A percentile compares a stretch with the other conserved stretches of the same genome.
These are phyloP conservation scores for Choreutis nemorana DNA, from an alignment of 2,888 invertebrate genomes.

Conservation along the genomic window DNA sequence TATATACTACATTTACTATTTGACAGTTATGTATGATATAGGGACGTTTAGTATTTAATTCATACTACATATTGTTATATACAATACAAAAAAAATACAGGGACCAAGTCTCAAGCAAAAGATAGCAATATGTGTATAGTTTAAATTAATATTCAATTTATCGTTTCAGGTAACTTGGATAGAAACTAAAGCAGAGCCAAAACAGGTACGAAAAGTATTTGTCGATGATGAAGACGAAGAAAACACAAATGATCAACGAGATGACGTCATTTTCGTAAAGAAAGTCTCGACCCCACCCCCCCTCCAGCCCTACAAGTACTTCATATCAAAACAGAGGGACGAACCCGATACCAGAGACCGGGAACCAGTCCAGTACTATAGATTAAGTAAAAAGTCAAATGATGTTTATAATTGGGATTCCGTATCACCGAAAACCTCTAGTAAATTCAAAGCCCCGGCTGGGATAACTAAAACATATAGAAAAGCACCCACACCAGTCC, in stretches of 20 bases:
- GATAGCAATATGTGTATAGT: too few species aligned
- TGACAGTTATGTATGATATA: too few species aligned
- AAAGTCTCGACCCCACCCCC: conserved; percentile 33
- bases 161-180: conserved; percentile 43
- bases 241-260: conserved; percentile 25
- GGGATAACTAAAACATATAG: conserved; percentile 48
- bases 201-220: conserved; percentile 38
- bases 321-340: conserved; percentile 21
- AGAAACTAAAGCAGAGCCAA: conserved; percentile 29
- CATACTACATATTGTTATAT: too few species aligned
- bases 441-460: conserved; percentile 37
- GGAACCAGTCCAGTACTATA: conserved; percentile 30
- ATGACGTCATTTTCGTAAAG: conserved; percentile 49
- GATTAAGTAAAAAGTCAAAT: conserved; percentile 27
- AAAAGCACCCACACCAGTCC: conserved; percentile 27
- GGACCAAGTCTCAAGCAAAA: neutral
- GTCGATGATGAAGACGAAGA: conserved; percentile 27
- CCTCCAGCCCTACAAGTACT: conserved; percentile 32
- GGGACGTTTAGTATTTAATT: too few species aligned
- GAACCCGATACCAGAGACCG: conserved; percentile 20
- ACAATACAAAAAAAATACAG: too few species aligned
- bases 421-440: conserved; percentile 31
- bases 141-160: too few species aligned
- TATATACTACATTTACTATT: too few species aligned
- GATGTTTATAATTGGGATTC: conserved; percentile 18